Evolutionary conservation across 1,140 invertebrate species (phyloP), one percentile per base, ranked within the genome.

Genomic region (Chrysomallon squamiferum): DNA sequence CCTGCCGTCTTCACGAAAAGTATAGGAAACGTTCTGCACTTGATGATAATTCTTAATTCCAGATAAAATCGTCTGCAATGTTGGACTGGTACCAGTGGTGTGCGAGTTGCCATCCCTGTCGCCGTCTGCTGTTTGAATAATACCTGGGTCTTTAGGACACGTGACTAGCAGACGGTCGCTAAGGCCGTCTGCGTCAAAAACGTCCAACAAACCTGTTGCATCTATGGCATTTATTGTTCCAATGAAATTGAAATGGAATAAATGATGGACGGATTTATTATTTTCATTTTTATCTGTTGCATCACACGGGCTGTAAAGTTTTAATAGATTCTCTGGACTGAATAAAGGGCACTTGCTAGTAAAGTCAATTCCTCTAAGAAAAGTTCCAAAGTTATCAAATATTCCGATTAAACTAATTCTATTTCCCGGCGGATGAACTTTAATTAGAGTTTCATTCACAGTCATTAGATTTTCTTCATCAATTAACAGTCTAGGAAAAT

Each of bases 21-120:
- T 62, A 29, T 67, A 67, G 9, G 50, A 52, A 29, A 61, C 59
- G 11, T 20, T 62, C 30, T 61, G 65, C 9, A 67, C 30, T n/a
- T 59, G 59, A 25, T 68, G 66, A 35, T 35, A 62, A 30, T 68
- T 63, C 45, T 60, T 52, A 20, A 68, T 30, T 9, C 59, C 29
- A n/a, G 66, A 68, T 49, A 68, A 32, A 54, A 63, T 50, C 9
- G 33, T 38, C 62, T 63, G 62, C 5, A 63, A n/a, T 18, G 62
- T 33, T 3, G 62, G 62, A 11, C 4, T 25, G 50, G 50, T 3
- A 4, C 29, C 50, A 18, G 29, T 30, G 15, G 62, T 54, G 18
- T 45, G 15, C 6, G 56, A 18, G 32, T 9, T n/a, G 3, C 41
- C 56, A 3, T 58, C 56, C 13, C 13, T 35, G 18, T 32, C 32